Evolutionary conservation across 2,888 invertebrate species (phyloP).

Genomic region (Ichneumoninae sp.): DNA sequence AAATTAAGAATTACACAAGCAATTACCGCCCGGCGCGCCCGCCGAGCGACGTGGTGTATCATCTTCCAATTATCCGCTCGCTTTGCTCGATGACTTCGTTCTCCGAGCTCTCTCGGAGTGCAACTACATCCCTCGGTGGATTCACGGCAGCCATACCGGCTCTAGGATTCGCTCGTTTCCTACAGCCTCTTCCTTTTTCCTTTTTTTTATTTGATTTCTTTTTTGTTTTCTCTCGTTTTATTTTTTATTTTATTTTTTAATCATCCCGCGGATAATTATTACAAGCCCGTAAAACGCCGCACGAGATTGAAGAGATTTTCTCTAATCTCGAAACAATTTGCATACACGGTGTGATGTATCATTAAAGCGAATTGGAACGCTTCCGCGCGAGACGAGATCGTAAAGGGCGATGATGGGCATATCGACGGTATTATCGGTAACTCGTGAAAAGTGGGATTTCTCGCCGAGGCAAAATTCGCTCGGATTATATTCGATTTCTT

Average conservation of each 20-base stretch:
- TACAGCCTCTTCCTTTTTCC: conserved; percentile 6
- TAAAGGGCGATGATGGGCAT: background rate
- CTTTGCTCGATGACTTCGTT: conserved; percentile 73
- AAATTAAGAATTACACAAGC: conserved; percentile 83
- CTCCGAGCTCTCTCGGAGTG: conserved; percentile 54
- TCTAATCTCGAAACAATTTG: conserved; percentile 33
- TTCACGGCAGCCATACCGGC: conserved; percentile 26
- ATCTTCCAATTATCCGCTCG: conserved; percentile 81
- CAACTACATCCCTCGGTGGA: conserved; percentile 43
- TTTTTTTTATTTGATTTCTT: conserved; percentile 23
- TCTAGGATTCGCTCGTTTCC: conserved; percentile 51
- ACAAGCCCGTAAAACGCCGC: conserved; percentile 31
- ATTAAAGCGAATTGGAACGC: conserved; percentile 21
- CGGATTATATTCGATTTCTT: no score
- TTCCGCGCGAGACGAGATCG: background rate
- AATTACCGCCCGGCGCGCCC: conserved; percentile 80
- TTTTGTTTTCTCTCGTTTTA: conserved; percentile 24
- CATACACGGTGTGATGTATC: conserved; percentile 26
- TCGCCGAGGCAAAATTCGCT: no score
- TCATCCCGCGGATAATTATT: conserved; percentile 54
- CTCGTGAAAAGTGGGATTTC: background rate
- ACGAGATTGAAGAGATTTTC: conserved; percentile 35
- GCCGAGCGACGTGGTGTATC: conserved; percentile 80
- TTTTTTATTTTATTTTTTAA: conserved; percentile 10
- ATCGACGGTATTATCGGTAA: background rate